Evolutionary conservation across 2,113 vertebrate species (phyloP).

Genomic region (Siniperca knerii): DNA sequence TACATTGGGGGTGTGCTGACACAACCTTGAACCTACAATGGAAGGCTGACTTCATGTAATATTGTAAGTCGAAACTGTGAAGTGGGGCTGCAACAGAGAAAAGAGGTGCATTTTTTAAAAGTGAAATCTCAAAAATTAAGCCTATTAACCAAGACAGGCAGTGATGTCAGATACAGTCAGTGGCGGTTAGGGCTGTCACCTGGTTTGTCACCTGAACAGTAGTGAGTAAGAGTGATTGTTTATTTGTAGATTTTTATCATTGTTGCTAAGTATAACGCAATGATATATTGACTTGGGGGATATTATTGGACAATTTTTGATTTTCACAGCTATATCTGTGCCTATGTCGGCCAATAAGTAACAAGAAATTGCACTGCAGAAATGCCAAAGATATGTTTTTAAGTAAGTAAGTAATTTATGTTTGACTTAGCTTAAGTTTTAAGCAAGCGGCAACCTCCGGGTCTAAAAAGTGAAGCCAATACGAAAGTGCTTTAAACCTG

Average conservation of each 20-base stretch:
- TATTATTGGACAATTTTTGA: neutral
- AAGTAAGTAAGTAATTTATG: neutral
- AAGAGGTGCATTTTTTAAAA: neutral
- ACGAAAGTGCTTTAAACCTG: no score
- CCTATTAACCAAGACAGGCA: neutral
- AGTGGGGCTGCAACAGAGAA: neutral
- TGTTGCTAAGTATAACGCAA: neutral
- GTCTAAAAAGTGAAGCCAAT: no score
- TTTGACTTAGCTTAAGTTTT: neutral
- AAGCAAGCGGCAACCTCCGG: no score
- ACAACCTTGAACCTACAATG: neutral
- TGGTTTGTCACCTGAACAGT: neutral
- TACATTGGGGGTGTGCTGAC: neutral
- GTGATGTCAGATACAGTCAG: neutral
- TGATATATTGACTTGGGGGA: neutral
- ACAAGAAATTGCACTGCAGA: neutral
- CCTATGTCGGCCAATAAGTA: neutral
- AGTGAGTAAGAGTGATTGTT: neutral
- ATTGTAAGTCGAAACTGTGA: neutral
- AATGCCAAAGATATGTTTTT: neutral
- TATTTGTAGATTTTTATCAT: neutral
- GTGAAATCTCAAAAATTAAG: neutral
- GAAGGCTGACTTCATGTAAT: neutral
- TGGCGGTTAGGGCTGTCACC: no score
- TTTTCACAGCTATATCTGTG: no score